phyloP scores from a whole-genome alignment of 2,888 invertebrate species.

The Athalia rosae region DNA sequence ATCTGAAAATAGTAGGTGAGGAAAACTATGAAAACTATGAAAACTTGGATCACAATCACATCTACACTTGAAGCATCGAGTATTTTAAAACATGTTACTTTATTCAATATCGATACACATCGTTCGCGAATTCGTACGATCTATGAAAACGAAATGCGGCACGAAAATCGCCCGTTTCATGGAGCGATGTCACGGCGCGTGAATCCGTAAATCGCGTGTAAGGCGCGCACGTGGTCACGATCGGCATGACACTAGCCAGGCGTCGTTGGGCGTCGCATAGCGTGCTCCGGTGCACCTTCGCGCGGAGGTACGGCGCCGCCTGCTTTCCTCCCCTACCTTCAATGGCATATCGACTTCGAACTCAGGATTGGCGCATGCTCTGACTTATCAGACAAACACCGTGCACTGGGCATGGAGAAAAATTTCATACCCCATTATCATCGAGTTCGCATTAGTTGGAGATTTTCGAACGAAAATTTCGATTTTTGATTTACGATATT shows the following conservation, averaged over 20 bases:
- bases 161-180: background rate
- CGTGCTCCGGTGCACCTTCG: slow-evolving; percentile 45
- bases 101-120: no score
- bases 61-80: no score
- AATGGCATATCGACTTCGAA: slow-evolving; percentile 37
- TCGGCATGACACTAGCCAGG: slow-evolving; percentile 44
- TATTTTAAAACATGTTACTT: no score
- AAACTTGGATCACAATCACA: no score
- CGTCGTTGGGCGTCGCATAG: slow-evolving; percentile 38
- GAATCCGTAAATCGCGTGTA: slow-evolving; percentile 42
- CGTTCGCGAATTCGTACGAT: background rate
- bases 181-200: slow-evolving; percentile 32
- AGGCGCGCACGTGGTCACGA: slow-evolving; percentile 45
- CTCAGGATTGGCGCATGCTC: slow-evolving; percentile 34
- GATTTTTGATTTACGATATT: no score
- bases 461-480: no score
- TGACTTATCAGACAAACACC: background rate
- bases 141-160: background rate
- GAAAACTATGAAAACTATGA: no score
- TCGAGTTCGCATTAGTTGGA: no score
- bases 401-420: background rate
- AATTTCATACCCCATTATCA: no score
- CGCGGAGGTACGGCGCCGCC: slow-evolving; percentile 41
- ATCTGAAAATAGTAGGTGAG: no score
- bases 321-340: slow-evolving; percentile 24